These are phyloP conservation scores for Prunella strophiata DNA, from an alignment of 2,797 vertebrate genomes.

Conservation along the genomic window DNA sequence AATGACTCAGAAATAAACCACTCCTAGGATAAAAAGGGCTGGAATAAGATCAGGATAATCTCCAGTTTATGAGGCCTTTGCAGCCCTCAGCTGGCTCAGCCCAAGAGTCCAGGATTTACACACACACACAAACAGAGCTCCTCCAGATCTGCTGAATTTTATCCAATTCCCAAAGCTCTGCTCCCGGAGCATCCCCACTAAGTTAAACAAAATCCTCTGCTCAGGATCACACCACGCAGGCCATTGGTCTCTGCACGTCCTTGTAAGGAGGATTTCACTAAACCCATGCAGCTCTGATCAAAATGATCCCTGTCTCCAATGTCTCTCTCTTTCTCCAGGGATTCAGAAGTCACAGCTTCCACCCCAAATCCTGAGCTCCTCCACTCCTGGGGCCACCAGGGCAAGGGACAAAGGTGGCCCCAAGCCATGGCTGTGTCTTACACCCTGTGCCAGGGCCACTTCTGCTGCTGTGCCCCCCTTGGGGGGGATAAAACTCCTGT, in stretches of 20 bases:
- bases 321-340: background rate
- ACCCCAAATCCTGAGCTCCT: background rate
- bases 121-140: background rate
- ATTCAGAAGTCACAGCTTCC: background rate
- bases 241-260: background rate
- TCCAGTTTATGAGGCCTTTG: background rate
- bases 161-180: constrained; percentile 8
- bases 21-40: background rate
- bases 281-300: background rate
- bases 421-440: background rate
- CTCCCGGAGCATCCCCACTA: background rate
- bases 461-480: background rate
- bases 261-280: background rate
- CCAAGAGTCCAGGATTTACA: background rate
- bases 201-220: constrained; percentile 16
- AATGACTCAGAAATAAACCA: background rate
- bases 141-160: background rate
- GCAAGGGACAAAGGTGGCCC: constrained; percentile 50
- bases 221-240: background rate
- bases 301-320: background rate
- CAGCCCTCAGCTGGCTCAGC: background rate
- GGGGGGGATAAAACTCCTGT: background rate
- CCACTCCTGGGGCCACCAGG: background rate
- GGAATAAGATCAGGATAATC: background rate
- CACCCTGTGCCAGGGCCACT: background rate